Evolutionary conservation across 2,113 vertebrate genomes (phyloP).

Genomic region (Hypocryptadius cinnamomeus): DNA sequence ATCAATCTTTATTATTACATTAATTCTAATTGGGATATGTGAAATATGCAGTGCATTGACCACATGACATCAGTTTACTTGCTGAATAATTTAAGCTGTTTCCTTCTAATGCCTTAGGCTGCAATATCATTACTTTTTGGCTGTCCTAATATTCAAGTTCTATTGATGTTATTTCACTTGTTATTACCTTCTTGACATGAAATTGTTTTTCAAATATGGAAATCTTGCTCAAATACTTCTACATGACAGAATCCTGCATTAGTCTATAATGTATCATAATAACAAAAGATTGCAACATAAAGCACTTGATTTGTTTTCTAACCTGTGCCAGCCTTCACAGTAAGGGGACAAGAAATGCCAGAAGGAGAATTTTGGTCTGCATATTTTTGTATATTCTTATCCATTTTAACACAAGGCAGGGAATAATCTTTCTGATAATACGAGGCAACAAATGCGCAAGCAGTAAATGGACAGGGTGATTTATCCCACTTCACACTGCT

Average conservation of each 20-base stretch:
- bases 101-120: conserved; percentile 32
- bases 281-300: not conserved
- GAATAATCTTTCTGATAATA: conserved; percentile 67
- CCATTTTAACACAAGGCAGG: conserved; percentile 49
- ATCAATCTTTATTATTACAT: conserved; percentile 17
- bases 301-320: conserved; percentile 39
- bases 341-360: conserved; percentile 33
- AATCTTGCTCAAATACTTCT: conserved; percentile 49
- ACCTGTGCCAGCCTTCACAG: not conserved
- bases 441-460: conserved; percentile 32
- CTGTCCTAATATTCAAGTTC: conserved; percentile 27
- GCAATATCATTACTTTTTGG: conserved; percentile 16
- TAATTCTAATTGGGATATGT: conserved; percentile 23
- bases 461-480: conserved; percentile 70
- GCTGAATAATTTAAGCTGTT: conserved; percentile 51
- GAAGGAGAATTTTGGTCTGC: conserved; percentile 31
- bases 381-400: conserved; percentile 48
- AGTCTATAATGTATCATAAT: conserved; percentile 6
- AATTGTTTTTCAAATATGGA: conserved; percentile 57
- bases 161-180: conserved; percentile 53
- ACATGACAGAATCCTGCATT: conserved; percentile 20
- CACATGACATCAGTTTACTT: conserved; percentile 27
- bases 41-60: not conserved
- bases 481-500: conserved; percentile 66
- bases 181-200: conserved; percentile 50